A percentile compares a stretch with the other conserved stretches of the same genome.
Evolutionary conservation across 2,113 vertebrate species (phyloP).

Genomic region (Potamarius usumacintae): DNA sequence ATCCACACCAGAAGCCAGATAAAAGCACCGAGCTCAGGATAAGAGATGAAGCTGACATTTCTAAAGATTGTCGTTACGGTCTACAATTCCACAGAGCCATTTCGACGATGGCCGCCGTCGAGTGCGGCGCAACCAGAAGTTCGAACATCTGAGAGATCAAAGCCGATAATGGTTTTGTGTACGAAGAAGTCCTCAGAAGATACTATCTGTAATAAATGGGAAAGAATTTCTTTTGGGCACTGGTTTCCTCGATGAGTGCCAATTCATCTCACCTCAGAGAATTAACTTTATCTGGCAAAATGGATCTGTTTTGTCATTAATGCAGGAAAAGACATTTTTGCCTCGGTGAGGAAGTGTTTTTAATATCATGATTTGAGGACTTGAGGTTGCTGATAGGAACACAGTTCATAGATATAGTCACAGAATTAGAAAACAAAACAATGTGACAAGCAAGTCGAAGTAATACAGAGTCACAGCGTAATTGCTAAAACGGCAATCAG

Average conservation of each 20-base stretch:
- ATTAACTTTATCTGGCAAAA: conserved; percentile 23
- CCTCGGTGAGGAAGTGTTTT: not conserved
- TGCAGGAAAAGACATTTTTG: conserved; percentile 19
- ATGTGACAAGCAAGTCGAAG: not conserved
- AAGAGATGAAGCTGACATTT: conserved; percentile 51
- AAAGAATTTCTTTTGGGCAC: not conserved
- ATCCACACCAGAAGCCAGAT: conserved; percentile 25
- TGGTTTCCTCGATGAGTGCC: conserved; percentile 1
- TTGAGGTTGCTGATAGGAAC: not conserved
- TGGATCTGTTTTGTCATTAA: conserved; percentile 35
- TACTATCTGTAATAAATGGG: not conserved
- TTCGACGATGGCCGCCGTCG: conserved; percentile 17
- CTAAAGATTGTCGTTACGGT: conserved; percentile 35
- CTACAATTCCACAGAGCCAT: conserved; percentile 27
- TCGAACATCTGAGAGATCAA: conserved; percentile 15
- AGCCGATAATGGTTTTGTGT: conserved; percentile 23
- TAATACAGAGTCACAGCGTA: not conserved
- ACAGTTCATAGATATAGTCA: not conserved
- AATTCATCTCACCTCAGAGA: conserved; percentile 2
- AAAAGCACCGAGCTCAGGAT: conserved; percentile 44
- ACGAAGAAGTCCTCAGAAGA: conserved; percentile 9
- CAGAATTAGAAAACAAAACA: not conserved
- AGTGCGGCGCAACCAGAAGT: conserved; percentile 17
- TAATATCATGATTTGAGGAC: not conserved
- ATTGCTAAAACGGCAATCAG: not conserved